Evolutionary conservation across 2,113 vertebrate species (phyloP), one percentile per base, ranked within the genome.

Genomic region (Corythornis cristatus): DNA sequence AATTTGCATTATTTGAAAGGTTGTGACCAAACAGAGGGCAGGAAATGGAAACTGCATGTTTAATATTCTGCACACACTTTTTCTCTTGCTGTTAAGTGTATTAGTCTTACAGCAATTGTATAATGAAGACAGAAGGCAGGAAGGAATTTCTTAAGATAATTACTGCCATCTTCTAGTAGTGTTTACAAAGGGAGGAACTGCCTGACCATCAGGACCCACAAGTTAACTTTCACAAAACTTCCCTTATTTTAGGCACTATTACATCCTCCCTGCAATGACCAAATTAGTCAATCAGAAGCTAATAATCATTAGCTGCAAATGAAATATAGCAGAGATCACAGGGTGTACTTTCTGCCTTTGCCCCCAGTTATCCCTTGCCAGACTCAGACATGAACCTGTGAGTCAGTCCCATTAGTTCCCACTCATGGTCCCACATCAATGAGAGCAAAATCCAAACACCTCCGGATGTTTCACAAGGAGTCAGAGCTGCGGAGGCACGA

Each of bases 341-440:
- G 35, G 57, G 42, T 21, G 6, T 9, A 8, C 15, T 62, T 22
- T 31, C 40, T 25, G n/a, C n/a, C 8, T 35, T 25, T 13, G 28
- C 50, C 46, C 12, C 9, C n/a, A 37, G 31, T 1, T 9, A 40
- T 21, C 25, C 31, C 12, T 29, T 66, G 11, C 31, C 42, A 56
- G 56, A 26, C 61, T 64, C 53, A 29, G n/a, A 48, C 19, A 33
- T 0, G 15, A 58, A 61, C 48, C 19, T 7, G 20, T 35, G 37
- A 84, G 53, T 23, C 58, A 35, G 1, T 14, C 57, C 42, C 2
- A 1, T 9, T 53, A 35, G 43, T 13, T 53, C 48, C n/a, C 31
- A 7, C 35, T 48, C 11, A 37, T 1, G 1, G 48, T 43, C 56
- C 76, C 62, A 26, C n/a, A n/a, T 4, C 0, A 2, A 26, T 4